Base-by-base conservation (phyloP, 2,888 invertebrate species). In the Hydraecia micacea region DNA sequence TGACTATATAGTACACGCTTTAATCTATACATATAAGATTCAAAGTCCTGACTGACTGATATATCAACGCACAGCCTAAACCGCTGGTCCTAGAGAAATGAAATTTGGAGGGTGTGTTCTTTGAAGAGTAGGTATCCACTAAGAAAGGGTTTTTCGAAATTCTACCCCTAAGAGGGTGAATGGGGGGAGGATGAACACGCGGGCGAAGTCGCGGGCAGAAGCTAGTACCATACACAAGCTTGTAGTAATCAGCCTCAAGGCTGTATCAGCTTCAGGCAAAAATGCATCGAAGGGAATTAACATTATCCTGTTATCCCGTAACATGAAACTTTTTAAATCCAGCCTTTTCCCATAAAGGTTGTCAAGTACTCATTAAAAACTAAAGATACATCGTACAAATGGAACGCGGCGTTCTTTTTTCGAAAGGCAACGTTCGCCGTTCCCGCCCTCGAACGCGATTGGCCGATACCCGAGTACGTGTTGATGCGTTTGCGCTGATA, bases 381-480 rank as follows among this genome's bases (percentile, higher is more conserved):
- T 74, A 83, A 86, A 86, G 88, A 91, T 91, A 91, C 86, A 89
- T 86, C 87, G 78, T 77, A 73, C 71, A 83, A 84, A 87, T 84
- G 86, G 82, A 86, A 84, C 78, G 80, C 79, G 66, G 80, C 83
- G 89, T 90, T 90, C 86, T 88, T 91, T 93, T 93, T 93, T 93
- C 86, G 88, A 91, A 93, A 91, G 76, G 77, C 85, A 85, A 86
- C 89, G 86, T 81, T 81, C 74, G 52, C 77, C 81, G 91, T 91
- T 90, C 91, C 92, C 93, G 92, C 92, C 93, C 91, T 90, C 90
- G 84, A 83, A 76, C 78, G 81, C 88, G 91, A 92, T 92, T 93
- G 93, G 92, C 86, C 89, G 92, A 93, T 93, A 91, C 89, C 88
- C 63, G 80, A 76, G 90, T 91, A 90, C 91, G 90, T 88, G 91